Evolutionary conservation across 2,888 invertebrate species (phyloP).

Genomic region (Epinotia bilunana): DNA sequence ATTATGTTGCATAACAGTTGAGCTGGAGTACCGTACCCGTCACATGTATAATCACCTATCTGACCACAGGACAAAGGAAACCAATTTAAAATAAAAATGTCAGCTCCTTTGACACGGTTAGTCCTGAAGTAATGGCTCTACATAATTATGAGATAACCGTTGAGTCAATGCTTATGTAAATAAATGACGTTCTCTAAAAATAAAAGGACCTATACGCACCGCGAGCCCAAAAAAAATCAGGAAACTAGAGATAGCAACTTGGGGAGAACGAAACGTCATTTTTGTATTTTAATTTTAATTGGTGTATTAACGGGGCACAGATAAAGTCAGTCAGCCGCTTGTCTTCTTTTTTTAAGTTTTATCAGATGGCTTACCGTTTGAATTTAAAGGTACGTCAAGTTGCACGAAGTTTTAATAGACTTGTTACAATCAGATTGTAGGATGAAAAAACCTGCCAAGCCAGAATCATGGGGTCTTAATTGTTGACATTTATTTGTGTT

Average conservation of each 20-base stretch:
- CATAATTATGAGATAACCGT: not conserved
- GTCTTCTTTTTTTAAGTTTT: constrained; percentile 66
- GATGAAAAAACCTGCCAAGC: constrained; percentile 70
- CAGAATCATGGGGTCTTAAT: constrained; percentile 47
- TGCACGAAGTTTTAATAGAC: constrained; percentile 82
- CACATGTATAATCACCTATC: no score
- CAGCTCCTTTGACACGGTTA: no score
- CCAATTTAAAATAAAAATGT: no score
- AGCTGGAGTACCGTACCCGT: no score
- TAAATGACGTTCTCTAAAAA: not conserved
- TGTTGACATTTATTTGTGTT: constrained; percentile 21
- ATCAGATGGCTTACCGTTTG: constrained; percentile 83
- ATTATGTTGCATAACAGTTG: no score
- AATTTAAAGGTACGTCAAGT: constrained; percentile 80
- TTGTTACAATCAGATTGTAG: constrained; percentile 75
- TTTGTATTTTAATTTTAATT: constrained; percentile 79
- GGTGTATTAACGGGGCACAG: constrained; percentile 80
- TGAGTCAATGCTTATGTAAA: no score
- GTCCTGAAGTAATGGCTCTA: no score
- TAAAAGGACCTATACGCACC: not conserved
- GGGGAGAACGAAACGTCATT: constrained; percentile 67
- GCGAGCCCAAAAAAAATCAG: constrained; percentile 45
- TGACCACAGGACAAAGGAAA: not conserved
- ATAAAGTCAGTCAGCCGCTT: constrained; percentile 76
- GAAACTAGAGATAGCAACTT: constrained; percentile 48